A percentile compares a stretch with the other conserved stretches of the same genome.
phyloP scores from a whole-genome alignment of 2,113 vertebrate genomes.

The Motacilla tschutschensis region DNA sequence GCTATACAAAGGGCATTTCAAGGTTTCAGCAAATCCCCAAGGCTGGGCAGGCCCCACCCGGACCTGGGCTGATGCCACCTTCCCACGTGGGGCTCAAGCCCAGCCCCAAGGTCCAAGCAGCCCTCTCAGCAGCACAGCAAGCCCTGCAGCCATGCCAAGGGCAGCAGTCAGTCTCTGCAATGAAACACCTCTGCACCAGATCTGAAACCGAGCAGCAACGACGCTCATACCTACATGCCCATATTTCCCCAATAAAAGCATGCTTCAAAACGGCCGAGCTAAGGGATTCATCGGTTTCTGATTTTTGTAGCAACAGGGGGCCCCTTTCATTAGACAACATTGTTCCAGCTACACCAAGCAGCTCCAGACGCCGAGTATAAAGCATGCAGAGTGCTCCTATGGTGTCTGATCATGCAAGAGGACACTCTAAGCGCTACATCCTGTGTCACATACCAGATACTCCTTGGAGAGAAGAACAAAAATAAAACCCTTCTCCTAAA shows the following conservation, averaged over 20 bases:
- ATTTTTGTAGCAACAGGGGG: conserved; percentile 35
- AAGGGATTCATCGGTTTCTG: background rate
- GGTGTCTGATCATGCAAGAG: conserved; percentile 10
- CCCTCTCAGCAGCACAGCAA: background rate
- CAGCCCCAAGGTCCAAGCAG: background rate
- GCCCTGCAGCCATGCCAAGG: accelerated
- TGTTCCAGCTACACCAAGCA: conserved; percentile 22
- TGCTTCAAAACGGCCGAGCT: background rate
- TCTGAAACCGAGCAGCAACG: background rate
- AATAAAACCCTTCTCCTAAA: background rate
- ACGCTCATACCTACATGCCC: background rate
- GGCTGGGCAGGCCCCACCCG: background rate
- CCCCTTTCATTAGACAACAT: conserved; percentile 24
- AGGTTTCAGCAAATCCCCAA: background rate
- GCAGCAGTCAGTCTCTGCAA: background rate
- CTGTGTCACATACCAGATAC: conserved; percentile 12
- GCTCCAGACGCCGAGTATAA: background rate
- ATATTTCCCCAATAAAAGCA: background rate
- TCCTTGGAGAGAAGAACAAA: conserved; percentile 11
- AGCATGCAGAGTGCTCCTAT: background rate
- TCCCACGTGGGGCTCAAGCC: accelerated
- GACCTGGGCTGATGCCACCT: background rate
- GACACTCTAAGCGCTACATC: conserved; percentile 8
- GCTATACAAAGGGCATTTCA: background rate
- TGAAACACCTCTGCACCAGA: background rate